Percentiles rank a stretch among this genome's conserved stretches.
Evolutionary conservation across 1,140 invertebrate species (phyloP).

Genomic region (Lamellibrachia luymesi): DNA sequence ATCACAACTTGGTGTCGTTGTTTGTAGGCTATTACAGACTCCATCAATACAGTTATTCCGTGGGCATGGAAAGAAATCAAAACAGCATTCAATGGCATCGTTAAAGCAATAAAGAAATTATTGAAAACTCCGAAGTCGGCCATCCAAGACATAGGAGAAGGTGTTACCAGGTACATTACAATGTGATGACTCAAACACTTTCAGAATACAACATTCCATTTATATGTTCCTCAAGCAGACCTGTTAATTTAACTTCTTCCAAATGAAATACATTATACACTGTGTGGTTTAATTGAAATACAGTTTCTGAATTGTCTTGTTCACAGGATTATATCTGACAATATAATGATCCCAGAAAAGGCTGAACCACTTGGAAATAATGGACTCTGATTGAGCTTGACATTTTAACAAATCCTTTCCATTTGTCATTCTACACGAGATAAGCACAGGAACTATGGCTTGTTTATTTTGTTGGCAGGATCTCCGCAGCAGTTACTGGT

Average conservation of each 20-base stretch:
- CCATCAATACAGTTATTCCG: neutral
- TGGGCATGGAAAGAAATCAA: neutral
- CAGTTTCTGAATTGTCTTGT: neutral
- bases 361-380: neutral
- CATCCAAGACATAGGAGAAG: neutral
- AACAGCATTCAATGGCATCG: neutral
- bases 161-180: neutral
- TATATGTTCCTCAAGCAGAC: neutral
- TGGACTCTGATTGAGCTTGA: neutral
- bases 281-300: neutral
- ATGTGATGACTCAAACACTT: neutral
- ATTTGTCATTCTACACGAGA: neutral
- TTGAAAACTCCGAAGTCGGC: slow-evolving; percentile 7
- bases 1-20: neutral
- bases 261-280: no score
- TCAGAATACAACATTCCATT: neutral
- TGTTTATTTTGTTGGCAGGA: neutral
- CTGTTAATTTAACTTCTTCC: neutral
- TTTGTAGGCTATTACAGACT: neutral
- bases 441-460: neutral
- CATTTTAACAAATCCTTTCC: neutral
- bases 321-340: neutral
- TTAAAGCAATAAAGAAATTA: neutral
- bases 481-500: neutral
- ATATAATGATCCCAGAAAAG: neutral